Evolutionary conservation across 1,140 invertebrate species (phyloP), one percentile per base, ranked within the genome.

Genomic region (Platyscapa corneri): DNA sequence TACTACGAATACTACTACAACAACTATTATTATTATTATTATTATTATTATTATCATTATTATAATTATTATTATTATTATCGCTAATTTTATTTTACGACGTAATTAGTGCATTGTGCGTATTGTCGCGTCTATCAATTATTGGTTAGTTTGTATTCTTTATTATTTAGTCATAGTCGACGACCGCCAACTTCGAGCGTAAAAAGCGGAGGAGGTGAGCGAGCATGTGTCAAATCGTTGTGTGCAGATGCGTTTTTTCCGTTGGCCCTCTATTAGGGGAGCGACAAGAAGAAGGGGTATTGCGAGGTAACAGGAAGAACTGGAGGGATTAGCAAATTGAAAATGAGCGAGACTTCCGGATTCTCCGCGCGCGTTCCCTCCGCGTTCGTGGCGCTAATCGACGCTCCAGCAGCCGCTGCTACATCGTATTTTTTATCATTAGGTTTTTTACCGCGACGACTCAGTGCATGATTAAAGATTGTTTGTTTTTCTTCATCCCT

Each of bases 231-330:
- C 74, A 60, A 81, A 72, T 80, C 49, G 49, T 85, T 85, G 60
- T 80, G 46, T 75, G 32, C 49, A 30, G 56, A 80, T 94, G 88
- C 94, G 93, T 93, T 88, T 91, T 90, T 91, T 90, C 7, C 75
- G 89, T 90, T 90, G n/a, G n/a, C n/a, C 49, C 46, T 56, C 75
- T 85, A 60, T 74, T 56, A 79, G n/a, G 72, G 49, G 1, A 74
- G 34, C 46, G 75, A 78, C 20, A 60, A 46, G 27, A 27, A 67
- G 49, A 82, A 67, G 8, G 37, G 46, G 7, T 67, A 67, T 46
- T 53, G 16, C 16, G 64, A 49, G 34, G 49, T n/a, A 34, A 30
- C 42, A 46, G 77, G 32, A 77, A 77, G 30, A 46, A 76, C 34
- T 56, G 82, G 23, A 65, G 42, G 56, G 77, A 82, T 0, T 80